Conservation (phyloP, 2,113 vertebrate genomes). For the Hippolais icterina region DNA sequence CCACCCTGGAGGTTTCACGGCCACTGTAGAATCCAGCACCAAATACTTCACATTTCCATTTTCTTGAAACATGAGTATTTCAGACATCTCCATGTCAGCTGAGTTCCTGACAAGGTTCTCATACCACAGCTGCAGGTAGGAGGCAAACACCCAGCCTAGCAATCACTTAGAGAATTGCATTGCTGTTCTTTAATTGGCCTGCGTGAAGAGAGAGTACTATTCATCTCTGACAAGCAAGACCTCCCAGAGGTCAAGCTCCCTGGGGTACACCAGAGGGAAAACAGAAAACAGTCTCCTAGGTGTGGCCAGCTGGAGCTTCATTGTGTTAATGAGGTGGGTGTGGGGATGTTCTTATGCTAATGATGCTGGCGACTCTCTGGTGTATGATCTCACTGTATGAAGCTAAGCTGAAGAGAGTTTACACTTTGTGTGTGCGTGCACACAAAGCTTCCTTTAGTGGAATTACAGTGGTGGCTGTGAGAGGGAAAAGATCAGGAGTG, state of each 20-base stretch:
- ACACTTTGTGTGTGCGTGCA: background rate
- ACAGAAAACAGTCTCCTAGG: background rate
- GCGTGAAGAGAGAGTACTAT: background rate
- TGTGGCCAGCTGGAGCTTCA: background rate
- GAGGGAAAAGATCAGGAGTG: background rate
- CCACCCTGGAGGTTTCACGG: background rate
- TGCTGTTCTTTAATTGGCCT: constrained; percentile 7
- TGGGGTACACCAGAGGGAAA: background rate
- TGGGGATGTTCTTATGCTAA: background rate
- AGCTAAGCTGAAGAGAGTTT: background rate
- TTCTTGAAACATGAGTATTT: background rate
- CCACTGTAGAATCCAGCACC: background rate
- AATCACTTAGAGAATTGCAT: background rate
- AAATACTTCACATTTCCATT: background rate
- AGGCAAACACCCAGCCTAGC: background rate
- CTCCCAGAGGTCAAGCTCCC: background rate
- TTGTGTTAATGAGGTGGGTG: background rate
- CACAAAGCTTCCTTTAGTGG: background rate
- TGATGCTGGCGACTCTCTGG: background rate
- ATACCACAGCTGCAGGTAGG: background rate
- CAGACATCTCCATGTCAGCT: background rate
- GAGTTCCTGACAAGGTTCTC: background rate
- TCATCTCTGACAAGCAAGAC: background rate
- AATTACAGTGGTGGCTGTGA: background rate
- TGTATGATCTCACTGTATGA: background rate